Base-by-base conservation (phyloP, 2,888 invertebrate species). In the Theodoxus fluviatilis region DNA sequence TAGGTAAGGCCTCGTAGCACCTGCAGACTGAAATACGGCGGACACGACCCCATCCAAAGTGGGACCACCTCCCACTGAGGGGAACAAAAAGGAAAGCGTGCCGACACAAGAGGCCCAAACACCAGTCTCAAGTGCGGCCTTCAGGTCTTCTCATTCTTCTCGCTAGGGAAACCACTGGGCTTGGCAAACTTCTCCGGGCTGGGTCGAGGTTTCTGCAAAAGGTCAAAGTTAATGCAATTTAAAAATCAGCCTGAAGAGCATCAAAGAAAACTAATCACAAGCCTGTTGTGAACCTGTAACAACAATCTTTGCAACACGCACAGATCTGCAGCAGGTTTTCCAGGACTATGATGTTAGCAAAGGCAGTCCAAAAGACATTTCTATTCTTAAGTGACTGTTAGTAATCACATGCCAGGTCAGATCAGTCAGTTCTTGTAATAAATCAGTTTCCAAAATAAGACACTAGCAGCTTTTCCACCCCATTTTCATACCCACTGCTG, bases 111-210 rank as follows among this genome's bases (percentile, higher is more conserved):
- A 28, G 18, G 68, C 12, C n/a, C 18, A 28, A 25, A 37, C 28
- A 28, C 40, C 37, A 18, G 40, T 18, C n/a, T 18, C 28, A 33
- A 4, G 28, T 31, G 37, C n/a, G 18, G 31, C 55, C 59, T 59
- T 81, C 81, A 82, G 40, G 82, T 81, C 64, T 81, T 80, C 63
- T 80, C 80, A 52, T 75, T 78, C 72, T 80, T 81, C 28, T 83
- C 82, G 40, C 70, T 73, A n/a, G 80, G 82, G 55, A 83, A 83
- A 66, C 79, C 81, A 71, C 80, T 81, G 22, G 85, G 85, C 76
- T 83, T 80, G 69, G 83, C 83, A 81, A 85, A 85, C 73, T 83
- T 84, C 63, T 84, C 84, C 25, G 77, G 74, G 52, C 79, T 79
- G 40, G 79, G 71, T 68, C 80, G 75, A 71, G 75, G 78, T 72